A percentile compares a stretch with the other conserved stretches of the same genome.
Conservation (phyloP, 2,113 vertebrate genomes). For the Sinocyclocheilus maitianheensis region DNA sequence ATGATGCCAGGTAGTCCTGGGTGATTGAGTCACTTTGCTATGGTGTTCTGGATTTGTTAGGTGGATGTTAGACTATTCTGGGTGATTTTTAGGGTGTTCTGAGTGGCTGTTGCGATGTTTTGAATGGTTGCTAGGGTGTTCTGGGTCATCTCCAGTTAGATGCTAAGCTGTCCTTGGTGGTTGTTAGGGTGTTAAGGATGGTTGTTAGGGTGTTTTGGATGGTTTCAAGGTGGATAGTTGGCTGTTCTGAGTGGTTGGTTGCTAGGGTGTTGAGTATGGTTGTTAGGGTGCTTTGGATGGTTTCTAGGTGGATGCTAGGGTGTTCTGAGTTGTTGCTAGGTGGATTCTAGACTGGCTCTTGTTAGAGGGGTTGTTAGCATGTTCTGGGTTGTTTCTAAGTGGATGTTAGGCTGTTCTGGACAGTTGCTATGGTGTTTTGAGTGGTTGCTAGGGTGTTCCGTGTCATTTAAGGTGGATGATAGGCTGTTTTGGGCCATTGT, state of each 20-base stretch:
- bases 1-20: background rate
- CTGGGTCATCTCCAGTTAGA: no score
- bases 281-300: background rate
- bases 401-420: no score
- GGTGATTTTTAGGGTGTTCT: background rate
- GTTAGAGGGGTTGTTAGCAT: background rate
- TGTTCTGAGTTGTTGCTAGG: no score
- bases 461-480: background rate
- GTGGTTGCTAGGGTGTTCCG: background rate
- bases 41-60: background rate
- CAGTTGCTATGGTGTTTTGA: no score
- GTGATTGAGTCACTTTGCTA: background rate
- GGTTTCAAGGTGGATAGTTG: no score
- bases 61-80: background rate
- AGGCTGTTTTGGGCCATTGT: background rate
- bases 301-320: background rate
- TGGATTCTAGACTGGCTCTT: no score
- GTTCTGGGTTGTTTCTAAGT: no score
- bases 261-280: no score
- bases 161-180: background rate
- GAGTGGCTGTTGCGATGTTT: no score
- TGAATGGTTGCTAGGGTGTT: no score
- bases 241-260: background rate
- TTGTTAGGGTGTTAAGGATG: background rate
- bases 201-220: background rate